Conservation (phyloP, 2,113 vertebrate genomes). For the Reinhardtius hippoglossoides region DNA sequence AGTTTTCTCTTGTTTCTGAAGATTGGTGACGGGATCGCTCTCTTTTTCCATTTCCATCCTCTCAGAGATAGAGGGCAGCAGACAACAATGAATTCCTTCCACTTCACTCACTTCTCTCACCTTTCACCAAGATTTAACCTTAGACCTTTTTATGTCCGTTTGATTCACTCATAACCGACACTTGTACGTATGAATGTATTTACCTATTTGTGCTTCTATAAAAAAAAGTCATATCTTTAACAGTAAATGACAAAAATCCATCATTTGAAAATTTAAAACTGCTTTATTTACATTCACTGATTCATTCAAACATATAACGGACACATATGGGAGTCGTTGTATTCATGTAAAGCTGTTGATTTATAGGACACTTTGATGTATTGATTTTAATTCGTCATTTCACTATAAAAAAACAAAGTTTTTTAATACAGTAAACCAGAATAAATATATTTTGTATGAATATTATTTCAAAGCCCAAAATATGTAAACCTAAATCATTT, state of each 20-base stretch:
- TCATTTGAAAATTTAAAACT: neutral
- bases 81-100: neutral
- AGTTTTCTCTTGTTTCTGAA: neutral
- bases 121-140: neutral
- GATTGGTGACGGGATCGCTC: neutral
- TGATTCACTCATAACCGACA: too few relatives aligned
- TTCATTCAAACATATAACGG: neutral
- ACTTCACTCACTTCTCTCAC: neutral
- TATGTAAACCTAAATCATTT: neutral
- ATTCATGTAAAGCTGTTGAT: neutral
- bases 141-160: too few relatives aligned
- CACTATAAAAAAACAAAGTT: neutral
- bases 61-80: conserved; percentile 66
- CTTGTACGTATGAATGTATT: neutral
- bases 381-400: neutral
- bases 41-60: conserved; percentile 26
- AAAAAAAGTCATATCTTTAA: too few relatives aligned
- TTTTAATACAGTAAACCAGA: neutral
- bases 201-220: neutral
- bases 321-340: neutral
- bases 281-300: neutral
- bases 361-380: neutral
- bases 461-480: neutral
- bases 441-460: neutral
- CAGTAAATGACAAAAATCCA: neutral